phyloP scores from a whole-genome alignment of 2,113 vertebrate species.

The Ctenomys sociabilis region DNA sequence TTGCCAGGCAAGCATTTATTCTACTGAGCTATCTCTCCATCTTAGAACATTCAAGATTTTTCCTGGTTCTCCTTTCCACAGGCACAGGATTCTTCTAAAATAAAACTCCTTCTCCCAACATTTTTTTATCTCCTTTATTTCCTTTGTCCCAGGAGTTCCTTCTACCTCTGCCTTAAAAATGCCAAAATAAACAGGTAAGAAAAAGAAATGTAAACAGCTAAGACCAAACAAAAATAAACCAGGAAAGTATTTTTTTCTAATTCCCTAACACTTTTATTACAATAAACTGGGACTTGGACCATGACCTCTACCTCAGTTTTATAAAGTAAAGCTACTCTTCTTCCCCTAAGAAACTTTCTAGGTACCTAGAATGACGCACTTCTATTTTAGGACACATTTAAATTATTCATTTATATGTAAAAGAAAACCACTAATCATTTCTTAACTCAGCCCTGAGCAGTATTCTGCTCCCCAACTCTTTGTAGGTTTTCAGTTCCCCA shows the following conservation, averaged over 20 bases:
- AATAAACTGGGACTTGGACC: conserved; percentile 32
- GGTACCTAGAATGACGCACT: background rate
- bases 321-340: conserved; percentile 2
- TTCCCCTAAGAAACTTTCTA: conserved; percentile 3
- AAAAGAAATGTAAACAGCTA: background rate
- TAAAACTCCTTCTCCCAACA: no score
- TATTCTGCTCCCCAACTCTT: background rate
- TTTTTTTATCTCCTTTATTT: background rate
- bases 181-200: background rate
- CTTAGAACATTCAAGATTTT: background rate
- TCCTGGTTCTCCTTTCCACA: background rate
- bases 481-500: background rate
- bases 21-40: no score
- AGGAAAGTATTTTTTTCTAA: background rate
- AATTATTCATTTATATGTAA: background rate
- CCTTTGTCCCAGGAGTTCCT: background rate
- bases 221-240: background rate
- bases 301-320: background rate
- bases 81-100: conserved; percentile 16
- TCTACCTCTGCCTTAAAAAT: background rate
- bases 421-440: conserved; percentile 1
- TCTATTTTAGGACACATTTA: conserved; percentile 21
- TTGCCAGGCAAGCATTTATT: no score
- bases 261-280: background rate
- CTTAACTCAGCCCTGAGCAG: background rate